Evolutionary conservation across 2,113 vertebrate genomes (phyloP).

Genomic region (Neotragus pygmaeus): DNA sequence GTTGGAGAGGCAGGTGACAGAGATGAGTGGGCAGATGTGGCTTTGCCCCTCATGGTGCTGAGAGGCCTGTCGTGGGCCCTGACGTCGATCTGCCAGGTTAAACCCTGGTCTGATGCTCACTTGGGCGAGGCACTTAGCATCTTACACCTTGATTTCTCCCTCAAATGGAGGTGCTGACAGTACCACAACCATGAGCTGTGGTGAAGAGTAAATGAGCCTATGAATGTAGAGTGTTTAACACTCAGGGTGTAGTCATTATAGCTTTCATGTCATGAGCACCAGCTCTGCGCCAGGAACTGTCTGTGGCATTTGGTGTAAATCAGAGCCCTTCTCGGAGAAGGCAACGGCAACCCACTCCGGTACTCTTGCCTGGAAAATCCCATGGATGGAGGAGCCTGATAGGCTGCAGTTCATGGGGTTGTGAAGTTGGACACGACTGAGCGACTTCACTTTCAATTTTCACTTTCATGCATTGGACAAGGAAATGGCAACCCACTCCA

Average conservation of each 20-base stretch:
- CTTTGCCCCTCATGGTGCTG: background rate
- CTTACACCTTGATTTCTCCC: background rate
- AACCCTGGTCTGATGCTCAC: background rate
- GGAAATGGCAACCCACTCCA: no score
- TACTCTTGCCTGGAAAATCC: no score
- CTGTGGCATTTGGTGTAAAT: background rate
- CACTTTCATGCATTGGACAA: no score
- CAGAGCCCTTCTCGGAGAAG: background rate
- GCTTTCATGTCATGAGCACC: background rate
- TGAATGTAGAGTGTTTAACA: background rate
- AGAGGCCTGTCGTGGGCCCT: background rate
- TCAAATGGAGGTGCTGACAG: background rate
- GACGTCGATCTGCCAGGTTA: background rate
- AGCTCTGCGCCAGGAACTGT: background rate
- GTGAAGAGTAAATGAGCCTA: background rate
- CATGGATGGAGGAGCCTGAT: no score
- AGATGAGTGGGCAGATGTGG: rapidly evolving
- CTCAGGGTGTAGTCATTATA: background rate
- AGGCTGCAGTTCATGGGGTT: no score
- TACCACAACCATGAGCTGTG: rapidly evolving
- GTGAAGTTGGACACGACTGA: no score
- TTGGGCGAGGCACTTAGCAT: background rate
- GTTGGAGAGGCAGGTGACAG: background rate
- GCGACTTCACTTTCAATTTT: no score
- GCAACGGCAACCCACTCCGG: no score